phyloP scores from a whole-genome alignment of 2,888 invertebrate genomes.

The Allacma fusca region DNA sequence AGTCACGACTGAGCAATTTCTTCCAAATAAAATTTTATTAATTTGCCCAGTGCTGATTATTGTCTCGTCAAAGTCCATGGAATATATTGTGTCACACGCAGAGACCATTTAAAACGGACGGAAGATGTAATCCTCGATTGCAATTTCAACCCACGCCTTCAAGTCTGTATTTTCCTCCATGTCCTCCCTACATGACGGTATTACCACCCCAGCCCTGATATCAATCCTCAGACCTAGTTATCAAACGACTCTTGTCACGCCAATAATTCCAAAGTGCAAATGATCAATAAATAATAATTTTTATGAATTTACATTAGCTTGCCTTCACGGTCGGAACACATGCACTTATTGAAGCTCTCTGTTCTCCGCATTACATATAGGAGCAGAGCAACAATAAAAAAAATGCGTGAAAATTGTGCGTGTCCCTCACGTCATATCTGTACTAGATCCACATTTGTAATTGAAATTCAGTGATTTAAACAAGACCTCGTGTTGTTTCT shows the following conservation, averaged over 20 bases:
- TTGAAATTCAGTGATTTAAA: conserved; percentile 3
- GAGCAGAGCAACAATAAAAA: neutral
- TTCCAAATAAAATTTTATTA: neutral
- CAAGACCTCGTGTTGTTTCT: neutral
- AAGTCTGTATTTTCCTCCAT: neutral
- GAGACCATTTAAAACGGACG: neutral
- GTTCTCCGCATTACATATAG: too few relatives aligned
- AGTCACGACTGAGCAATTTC: conserved; percentile 8
- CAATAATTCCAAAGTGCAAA: neutral
- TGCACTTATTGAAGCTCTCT: neutral
- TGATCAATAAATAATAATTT: conserved; percentile 13
- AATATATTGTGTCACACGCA: conserved; percentile 1
- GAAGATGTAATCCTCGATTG: neutral
- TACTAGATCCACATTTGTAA: conserved; percentile 5
- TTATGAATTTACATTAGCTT: conserved; percentile 7
- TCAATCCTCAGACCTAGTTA: conserved; percentile 14
- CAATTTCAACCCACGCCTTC: conserved; percentile 11
- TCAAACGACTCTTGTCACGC: neutral
- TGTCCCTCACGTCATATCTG: neutral
- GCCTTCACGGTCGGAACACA: neutral
- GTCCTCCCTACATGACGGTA: neutral
- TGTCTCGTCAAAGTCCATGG: conserved; percentile 1
- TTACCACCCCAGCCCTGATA: neutral
- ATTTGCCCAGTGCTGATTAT: neutral
- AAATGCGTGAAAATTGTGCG: neutral